Evolutionary conservation across 2,797 vertebrate genomes (phyloP).

Genomic region (Gallinago stenura): DNA sequence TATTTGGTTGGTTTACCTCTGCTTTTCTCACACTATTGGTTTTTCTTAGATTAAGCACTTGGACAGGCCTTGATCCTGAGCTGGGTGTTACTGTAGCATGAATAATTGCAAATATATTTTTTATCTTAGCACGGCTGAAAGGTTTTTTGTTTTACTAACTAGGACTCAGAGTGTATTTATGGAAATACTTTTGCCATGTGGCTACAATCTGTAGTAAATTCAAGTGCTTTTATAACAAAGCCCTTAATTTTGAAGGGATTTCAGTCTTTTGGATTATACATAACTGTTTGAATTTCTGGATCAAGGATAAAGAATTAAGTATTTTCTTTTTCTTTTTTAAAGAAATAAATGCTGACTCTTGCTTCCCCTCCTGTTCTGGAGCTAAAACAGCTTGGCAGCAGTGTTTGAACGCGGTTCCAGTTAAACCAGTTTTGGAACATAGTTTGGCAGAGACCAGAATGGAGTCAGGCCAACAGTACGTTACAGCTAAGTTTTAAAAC

Average conservation of each 20-base stretch:
- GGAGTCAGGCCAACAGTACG: neutral
- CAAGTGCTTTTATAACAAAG: constrained; percentile 28
- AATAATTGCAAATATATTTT: constrained; percentile 15
- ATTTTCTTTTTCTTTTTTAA: neutral
- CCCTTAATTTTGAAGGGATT: constrained; percentile 43
- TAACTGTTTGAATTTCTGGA: constrained; percentile 45
- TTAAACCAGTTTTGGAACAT: constrained; percentile 44
- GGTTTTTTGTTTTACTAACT: constrained; percentile 20
- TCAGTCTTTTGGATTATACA: constrained; percentile 8
- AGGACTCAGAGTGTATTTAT: neutral
- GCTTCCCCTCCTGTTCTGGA: constrained; percentile 2
- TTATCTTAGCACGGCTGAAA: neutral
- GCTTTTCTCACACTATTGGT: neutral
- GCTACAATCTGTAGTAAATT: constrained; percentile 42
- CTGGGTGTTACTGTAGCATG: neutral
- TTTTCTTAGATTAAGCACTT: neutral
- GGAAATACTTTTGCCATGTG: constrained; percentile 28
- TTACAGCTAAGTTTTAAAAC: constrained; percentile 5
- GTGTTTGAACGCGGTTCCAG: neutral
- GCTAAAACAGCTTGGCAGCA: constrained; percentile 20
- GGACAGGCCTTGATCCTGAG: neutral
- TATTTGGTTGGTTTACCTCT: neutral
- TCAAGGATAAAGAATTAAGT: neutral
- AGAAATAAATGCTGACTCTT: constrained; percentile 8
- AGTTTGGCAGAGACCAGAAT: neutral